Conservation (phyloP, 2,113 vertebrate genomes). For the Procavia capensis region DNA sequence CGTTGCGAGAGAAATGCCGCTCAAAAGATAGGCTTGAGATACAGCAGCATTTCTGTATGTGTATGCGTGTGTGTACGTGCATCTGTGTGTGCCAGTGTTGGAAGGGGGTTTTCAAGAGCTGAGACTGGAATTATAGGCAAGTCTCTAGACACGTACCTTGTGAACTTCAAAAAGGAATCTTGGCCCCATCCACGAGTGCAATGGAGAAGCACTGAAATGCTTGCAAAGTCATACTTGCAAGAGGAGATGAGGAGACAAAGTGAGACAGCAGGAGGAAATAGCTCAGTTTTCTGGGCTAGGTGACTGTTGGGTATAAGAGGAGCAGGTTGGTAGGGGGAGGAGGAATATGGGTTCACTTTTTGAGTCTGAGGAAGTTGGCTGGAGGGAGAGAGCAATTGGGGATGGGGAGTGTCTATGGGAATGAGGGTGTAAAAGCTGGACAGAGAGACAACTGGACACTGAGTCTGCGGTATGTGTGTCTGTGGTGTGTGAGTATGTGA, state of each 20-base stretch:
- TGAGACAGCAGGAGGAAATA: neutral
- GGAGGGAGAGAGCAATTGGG: neutral
- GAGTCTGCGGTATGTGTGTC: neutral
- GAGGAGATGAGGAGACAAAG: neutral
- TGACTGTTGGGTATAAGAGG: too few species aligned
- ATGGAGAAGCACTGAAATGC: neutral
- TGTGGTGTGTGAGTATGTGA: neutral
- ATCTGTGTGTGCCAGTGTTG: accelerated
- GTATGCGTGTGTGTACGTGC: neutral
- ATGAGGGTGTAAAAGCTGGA: neutral
- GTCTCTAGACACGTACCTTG: neutral
- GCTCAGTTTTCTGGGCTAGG: neutral
- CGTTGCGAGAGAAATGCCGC: neutral
- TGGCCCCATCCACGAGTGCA: neutral
- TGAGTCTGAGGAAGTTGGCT: neutral
- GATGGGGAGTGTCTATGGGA: neutral
- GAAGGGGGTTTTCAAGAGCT: neutral
- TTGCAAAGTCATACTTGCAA: neutral
- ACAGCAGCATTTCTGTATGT: accelerated
- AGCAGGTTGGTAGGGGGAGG: too few species aligned
- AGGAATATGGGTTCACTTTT: neutral
- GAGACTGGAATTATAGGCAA: neutral
- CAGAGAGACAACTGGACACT: neutral
- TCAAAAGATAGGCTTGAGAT: neutral
- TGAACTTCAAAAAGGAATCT: neutral